Base-by-base conservation (phyloP, 1,140 invertebrate genomes). In the Sycophila sp. region DNA sequence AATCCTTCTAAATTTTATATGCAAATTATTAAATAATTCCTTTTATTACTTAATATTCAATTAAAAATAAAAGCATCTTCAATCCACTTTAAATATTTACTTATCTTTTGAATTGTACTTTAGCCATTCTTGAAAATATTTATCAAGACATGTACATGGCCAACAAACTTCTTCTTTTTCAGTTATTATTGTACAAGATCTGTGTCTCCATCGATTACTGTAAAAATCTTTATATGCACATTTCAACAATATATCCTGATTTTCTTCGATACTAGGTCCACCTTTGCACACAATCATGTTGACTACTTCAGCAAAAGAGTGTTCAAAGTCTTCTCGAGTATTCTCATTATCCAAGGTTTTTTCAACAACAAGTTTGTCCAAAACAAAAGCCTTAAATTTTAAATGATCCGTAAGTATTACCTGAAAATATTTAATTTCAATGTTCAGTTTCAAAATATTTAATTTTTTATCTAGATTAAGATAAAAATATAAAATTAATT, bases 171-270 rank as follows among this genome's bases (percentile, higher is more conserved):
- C 70, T 55, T 66, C 56, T 62, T 30, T 72, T 30, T 72, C 70
- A 45, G 67, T 67, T 47, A 72, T 72, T 66, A 72, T 72, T 67
- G 70, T 72, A 67, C 70, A 72, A 8, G 70, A 72, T 38, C 67
- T 67, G 17, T 72, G 70, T 47, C 70, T 60, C 70, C 70, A 72
- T 34, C 70, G 38, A 55, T 72, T 72, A 47, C 70, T 72, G 30
- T 67, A 72, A 67, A 55, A 72, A n/a, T 72, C 70, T 67, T 67
- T 72, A 47, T 67, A 67, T 45, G 63, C 70, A 63, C 56, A 72
- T 47, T 58, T 60, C 26, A 65, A 63, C 28, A 73, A 53, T 38
- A 73, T 40, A 51, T 73, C 66, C 65, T 73, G 53, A 69, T 65
- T 69, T 22, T 69, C 67, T 69, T 65, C 62, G 36, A 73, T 69